Conservation (phyloP, 2,888 invertebrate species). For the Sialis lutaria region DNA sequence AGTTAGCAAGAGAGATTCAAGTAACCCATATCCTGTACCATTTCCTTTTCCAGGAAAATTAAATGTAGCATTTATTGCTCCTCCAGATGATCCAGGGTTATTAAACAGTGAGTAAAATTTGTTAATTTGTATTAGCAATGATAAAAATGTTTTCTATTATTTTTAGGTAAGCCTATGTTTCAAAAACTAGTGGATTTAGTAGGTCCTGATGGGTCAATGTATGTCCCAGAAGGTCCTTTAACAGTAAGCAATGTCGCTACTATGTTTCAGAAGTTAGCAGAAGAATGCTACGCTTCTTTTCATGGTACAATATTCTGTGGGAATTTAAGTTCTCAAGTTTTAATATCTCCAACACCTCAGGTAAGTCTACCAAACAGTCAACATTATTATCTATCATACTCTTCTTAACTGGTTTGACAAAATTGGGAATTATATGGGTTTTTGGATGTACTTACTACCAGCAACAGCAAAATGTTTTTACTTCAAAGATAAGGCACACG, state of each 20-base stretch:
- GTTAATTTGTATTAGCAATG: neutral
- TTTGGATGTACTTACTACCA: no score
- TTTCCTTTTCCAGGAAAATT: constrained; percentile 69
- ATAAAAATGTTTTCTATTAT: constrained; percentile 17
- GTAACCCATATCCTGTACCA: constrained; percentile 48
- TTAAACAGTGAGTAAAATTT: constrained; percentile 20
- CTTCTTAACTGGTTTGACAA: neutral
- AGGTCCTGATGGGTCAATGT: constrained; percentile 42
- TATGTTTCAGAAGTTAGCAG: constrained; percentile 49
- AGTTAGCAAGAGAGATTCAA: constrained; percentile 24
- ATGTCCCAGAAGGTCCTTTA: constrained; percentile 33
- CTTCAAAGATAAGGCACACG: no score
- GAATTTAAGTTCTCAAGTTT: constrained; percentile 49
- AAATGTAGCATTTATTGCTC: constrained; percentile 51
- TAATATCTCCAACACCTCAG: constrained; percentile 57
- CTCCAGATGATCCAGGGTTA: constrained; percentile 41
- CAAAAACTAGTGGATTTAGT: constrained; percentile 66
- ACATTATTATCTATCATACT: neutral
- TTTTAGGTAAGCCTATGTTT: constrained; percentile 49
- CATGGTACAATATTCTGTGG: constrained; percentile 59
- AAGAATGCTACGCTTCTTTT: constrained; percentile 54
- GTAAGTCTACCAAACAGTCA: constrained; percentile 20
- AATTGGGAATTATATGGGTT: no score
- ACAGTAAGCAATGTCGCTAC: constrained; percentile 25
- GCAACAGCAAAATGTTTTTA: no score